phyloP scores from a whole-genome alignment of 2,888 invertebrate species.

The Leucophora obtusa region DNA sequence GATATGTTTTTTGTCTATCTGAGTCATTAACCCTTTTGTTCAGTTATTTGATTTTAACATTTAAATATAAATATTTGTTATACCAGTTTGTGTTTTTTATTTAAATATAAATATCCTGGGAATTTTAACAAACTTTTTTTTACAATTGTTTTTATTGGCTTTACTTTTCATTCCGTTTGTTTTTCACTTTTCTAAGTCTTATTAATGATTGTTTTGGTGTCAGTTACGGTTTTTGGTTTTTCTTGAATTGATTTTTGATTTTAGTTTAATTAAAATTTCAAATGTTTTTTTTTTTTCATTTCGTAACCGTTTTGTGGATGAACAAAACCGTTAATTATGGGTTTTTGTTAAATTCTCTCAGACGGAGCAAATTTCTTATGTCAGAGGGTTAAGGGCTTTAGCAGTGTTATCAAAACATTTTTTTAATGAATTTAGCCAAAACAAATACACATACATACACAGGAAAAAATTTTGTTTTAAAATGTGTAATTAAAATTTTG shows the following conservation, averaged over 20 bases:
- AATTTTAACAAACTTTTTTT: constrained; percentile 41
- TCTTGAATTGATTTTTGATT: constrained; percentile 55
- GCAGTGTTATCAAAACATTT: too few species aligned
- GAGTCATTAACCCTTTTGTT: constrained; percentile 77
- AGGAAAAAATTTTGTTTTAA: too few species aligned
- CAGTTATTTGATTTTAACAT: constrained; percentile 55
- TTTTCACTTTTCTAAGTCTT: constrained; percentile 45
- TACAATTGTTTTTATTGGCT: constrained; percentile 5
- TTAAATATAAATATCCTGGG: constrained; percentile 57
- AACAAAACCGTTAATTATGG: constrained; percentile 60
- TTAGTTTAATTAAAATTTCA: constrained; percentile 56
- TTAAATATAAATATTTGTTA: constrained; percentile 61
- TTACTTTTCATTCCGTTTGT: constrained; percentile 6
- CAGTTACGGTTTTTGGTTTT: constrained; percentile 60
- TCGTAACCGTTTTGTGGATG: constrained; percentile 26
- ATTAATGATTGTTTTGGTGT: constrained; percentile 62
- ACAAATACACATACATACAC: too few species aligned
- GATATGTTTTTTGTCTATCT: constrained; percentile 65
- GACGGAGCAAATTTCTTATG: not conserved
- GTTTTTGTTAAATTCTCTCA: constrained; percentile 6
- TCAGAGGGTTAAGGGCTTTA: not conserved
- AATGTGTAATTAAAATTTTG: too few species aligned
- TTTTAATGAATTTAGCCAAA: too few species aligned
- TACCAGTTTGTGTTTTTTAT: constrained; percentile 15
- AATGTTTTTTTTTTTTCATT: not conserved